phyloP scores from a whole-genome alignment of 2,113 vertebrate species.

The Anoura caudifer region DNA sequence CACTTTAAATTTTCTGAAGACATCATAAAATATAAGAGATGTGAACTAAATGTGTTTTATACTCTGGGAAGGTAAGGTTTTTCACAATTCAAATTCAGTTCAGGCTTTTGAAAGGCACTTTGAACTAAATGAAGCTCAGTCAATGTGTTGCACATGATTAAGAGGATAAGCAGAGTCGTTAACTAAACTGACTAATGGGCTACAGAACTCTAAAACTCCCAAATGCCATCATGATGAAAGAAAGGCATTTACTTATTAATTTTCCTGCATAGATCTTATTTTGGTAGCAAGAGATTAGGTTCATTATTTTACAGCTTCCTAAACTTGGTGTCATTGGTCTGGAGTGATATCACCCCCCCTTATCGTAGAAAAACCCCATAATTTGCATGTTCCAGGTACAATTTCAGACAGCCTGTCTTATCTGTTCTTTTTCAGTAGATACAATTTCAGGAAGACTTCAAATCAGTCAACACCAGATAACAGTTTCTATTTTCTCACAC shows the following conservation, averaged over 20 bases:
- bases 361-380: background rate
- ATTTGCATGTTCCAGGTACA: slow-evolving; percentile 17
- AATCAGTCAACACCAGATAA: background rate
- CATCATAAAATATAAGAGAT: background rate
- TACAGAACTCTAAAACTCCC: slow-evolving; percentile 79
- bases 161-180: slow-evolving; percentile 82
- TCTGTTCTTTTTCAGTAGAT: slow-evolving; percentile 27
- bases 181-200: slow-evolving; percentile 84
- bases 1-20: background rate
- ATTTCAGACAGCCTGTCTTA: background rate
- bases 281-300: slow-evolving; percentile 61
- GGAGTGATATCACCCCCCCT: background rate
- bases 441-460: slow-evolving; percentile 9
- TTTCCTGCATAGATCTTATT: slow-evolving; percentile 80
- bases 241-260: slow-evolving; percentile 84
- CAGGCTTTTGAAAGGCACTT: slow-evolving; percentile 83
- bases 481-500: background rate
- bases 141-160: slow-evolving; percentile 81
- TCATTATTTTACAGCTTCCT: slow-evolving; percentile 68
- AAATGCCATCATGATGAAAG: slow-evolving; percentile 83
- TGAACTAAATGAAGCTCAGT: slow-evolving; percentile 80
- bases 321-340: background rate
- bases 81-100: slow-evolving; percentile 52
- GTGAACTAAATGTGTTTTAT: background rate
- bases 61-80: slow-evolving; percentile 60